These are phyloP conservation scores for Acromyrmex charruanus DNA, from an alignment of 1,140 invertebrate genomes.

Conservation along the genomic window DNA sequence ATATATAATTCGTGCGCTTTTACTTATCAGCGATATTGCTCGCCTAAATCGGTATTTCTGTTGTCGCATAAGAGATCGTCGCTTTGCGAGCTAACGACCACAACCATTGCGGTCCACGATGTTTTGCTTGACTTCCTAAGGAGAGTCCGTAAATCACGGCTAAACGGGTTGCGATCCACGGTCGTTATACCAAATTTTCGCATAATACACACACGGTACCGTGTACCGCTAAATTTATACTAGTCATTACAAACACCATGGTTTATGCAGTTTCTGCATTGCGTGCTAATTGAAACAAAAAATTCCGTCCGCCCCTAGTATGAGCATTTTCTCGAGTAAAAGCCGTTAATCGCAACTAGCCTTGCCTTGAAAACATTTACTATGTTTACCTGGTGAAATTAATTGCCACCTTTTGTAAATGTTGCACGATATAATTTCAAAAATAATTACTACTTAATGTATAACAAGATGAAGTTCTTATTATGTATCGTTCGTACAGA, in stretches of 20 bases:
- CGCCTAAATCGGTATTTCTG: conserved; percentile 38
- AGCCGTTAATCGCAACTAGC: conserved; percentile 23
- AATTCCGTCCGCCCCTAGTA: conserved; percentile 36
- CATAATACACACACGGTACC: conserved; percentile 53
- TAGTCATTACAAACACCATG: conserved; percentile 54
- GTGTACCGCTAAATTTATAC: conserved; percentile 56
- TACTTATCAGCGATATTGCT: neutral
- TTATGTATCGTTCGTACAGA: neutral
- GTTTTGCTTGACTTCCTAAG: conserved; percentile 72
- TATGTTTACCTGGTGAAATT: conserved; percentile 25
- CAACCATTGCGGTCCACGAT: conserved; percentile 69
- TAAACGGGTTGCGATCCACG: conserved; percentile 62
- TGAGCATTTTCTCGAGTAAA: conserved; percentile 20
- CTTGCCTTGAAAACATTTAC: conserved; percentile 26
- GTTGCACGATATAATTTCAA: neutral
- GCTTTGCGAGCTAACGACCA: conserved; percentile 68
- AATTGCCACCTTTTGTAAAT: conserved; percentile 15
- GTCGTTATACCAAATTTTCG: conserved; percentile 76
- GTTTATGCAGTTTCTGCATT: conserved; percentile 45
- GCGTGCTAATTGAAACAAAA: conserved; percentile 68
- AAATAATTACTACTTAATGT: neutral
- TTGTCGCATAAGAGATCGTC: conserved; percentile 52
- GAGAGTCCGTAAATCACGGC: conserved; percentile 76
- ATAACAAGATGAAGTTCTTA: neutral
- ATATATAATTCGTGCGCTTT: neutral